Evolutionary conservation across 64 coral and sea anemone species (phyloP).

Genomic region (Dendrophyllia cribrosa): DNA sequence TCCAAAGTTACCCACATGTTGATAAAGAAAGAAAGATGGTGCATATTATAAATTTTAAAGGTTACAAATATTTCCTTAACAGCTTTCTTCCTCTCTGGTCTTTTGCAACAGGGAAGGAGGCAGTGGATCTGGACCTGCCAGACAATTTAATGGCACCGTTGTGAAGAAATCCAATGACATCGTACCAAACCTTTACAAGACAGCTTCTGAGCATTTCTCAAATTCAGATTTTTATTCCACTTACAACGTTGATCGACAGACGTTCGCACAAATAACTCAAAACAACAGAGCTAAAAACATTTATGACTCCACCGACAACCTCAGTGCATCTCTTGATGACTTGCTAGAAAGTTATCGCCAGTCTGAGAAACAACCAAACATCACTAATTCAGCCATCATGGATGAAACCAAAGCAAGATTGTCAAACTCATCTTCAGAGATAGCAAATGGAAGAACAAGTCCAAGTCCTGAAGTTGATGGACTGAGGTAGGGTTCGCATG

Average conservation of each 20-base stretch:
- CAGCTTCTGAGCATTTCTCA: conserved; percentile 61
- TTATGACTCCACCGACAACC: conserved; percentile 60
- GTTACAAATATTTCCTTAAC: too few species aligned
- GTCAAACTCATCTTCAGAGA: conserved; percentile 68
- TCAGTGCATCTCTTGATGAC: conserved; percentile 87
- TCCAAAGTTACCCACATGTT: too few species aligned
- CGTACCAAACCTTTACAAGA: conserved; percentile 86
- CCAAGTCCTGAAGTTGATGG: conserved; percentile 53
- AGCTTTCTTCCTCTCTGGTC: background rate
- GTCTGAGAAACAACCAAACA: background rate
- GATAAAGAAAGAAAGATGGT: too few species aligned
- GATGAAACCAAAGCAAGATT: conserved; percentile 41
- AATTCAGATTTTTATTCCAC: conserved; percentile 84
- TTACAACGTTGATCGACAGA: conserved; percentile 75
- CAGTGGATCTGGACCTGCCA: background rate
- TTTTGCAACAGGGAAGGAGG: background rate
- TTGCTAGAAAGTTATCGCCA: conserved; percentile 85
- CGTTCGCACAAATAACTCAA: conserved; percentile 67
- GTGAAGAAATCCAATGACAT: background rate
- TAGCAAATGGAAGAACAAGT: conserved; percentile 76
- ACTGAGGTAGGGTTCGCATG: conserved; percentile 57
- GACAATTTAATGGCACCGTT: background rate
- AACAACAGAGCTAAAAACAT: conserved; percentile 44
- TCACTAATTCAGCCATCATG: background rate
- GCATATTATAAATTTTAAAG: too few species aligned